Evolutionary conservation across 2,888 invertebrate genomes (phyloP).

Genomic region (Chrysolina haemoptera): DNA sequence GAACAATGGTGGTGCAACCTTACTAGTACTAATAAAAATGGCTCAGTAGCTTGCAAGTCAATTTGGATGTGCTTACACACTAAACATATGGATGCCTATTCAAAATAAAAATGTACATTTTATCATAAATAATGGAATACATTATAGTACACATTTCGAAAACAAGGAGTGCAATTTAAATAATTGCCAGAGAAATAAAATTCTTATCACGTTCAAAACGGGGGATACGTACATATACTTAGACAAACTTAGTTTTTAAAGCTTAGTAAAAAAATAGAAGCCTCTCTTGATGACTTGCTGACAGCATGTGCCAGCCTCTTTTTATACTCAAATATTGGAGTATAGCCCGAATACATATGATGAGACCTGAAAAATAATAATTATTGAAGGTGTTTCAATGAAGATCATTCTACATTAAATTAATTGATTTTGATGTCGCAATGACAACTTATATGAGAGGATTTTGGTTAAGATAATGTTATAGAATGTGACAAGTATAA

Average conservation of each 20-base stretch:
- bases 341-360: slow-evolving; percentile 90
- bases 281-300: slow-evolving; percentile 89
- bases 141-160: slow-evolving; percentile 24
- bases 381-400: neutral
- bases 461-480: too few relatives aligned
- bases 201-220: slow-evolving; percentile 45
- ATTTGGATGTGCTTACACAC: slow-evolving; percentile 18
- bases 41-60: neutral
- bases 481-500: too few relatives aligned
- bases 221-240: slow-evolving; percentile 44
- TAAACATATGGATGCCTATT: slow-evolving; percentile 1
- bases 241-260: slow-evolving; percentile 37
- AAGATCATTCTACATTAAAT: too few relatives aligned
- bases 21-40: neutral
- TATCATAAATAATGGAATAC: slow-evolving; percentile 8
- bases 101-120: slow-evolving; percentile 29
- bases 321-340: slow-evolving; percentile 92
- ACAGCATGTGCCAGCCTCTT: slow-evolving; percentile 88
- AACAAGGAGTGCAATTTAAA: slow-evolving; percentile 44
- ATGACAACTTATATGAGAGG: too few relatives aligned
- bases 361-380: slow-evolving; percentile 75
- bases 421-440: too few relatives aligned
- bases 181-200: slow-evolving; percentile 29
- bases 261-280: slow-evolving; percentile 87
- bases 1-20: neutral